Conservation (phyloP, 2,888 invertebrate species). For the Micoletzkya japonica region DNA sequence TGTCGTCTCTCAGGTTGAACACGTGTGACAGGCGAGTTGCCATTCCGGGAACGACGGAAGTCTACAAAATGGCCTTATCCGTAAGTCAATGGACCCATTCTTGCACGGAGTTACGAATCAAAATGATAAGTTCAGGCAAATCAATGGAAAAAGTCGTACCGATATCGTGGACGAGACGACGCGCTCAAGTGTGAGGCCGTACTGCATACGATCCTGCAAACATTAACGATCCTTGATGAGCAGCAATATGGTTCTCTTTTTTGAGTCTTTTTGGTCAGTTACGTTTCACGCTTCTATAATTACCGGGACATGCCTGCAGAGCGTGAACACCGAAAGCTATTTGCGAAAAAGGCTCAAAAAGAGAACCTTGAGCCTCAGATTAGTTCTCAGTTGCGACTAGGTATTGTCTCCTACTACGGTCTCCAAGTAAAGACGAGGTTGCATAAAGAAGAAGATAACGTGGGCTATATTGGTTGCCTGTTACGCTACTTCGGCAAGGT, state of each 20-base stretch:
- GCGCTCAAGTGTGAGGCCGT: constrained; percentile 27
- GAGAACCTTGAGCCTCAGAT: no score
- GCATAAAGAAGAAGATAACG: no score
- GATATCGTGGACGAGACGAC: constrained; percentile 21
- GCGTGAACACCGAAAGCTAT: no score
- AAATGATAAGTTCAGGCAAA: not conserved
- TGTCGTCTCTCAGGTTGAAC: constrained; percentile 40
- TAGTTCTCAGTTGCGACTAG: no score
- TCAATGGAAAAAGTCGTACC: not conserved
- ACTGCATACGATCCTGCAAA: constrained; percentile 27
- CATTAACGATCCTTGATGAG: not conserved
- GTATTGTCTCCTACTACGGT: no score
- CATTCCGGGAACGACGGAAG: constrained; percentile 33
- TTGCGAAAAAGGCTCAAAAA: no score
- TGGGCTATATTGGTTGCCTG: no score
- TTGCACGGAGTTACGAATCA: not conserved
- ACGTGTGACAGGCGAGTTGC: constrained; percentile 48
- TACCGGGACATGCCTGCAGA: no score
- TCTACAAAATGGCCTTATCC: constrained; percentile 8
- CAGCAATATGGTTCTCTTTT: not conserved
- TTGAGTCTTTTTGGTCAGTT: no score
- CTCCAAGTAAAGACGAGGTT: no score
- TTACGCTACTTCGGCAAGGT: no score
- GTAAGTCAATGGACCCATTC: not conserved
- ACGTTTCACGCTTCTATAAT: no score